Base-by-base conservation (phyloP, 2,797 vertebrate species). In the Scarus forsteni region DNA sequence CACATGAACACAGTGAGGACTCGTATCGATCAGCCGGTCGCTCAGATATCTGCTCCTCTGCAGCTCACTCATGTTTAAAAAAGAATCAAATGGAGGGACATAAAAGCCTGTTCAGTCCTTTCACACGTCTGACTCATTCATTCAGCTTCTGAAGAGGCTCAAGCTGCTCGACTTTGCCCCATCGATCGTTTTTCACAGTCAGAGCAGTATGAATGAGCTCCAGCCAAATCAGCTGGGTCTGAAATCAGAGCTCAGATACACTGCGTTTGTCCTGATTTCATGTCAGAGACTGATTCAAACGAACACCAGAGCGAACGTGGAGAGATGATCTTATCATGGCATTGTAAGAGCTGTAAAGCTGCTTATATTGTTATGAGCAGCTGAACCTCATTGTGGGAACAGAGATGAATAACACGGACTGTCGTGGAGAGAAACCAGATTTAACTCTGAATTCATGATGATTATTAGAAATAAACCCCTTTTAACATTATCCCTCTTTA, bases 91-190 rank as follows among this genome's bases (percentile, higher is more conserved):
- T 13, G 40, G 14, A 10, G 8, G 2, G 19, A 11, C 5, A 49
- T 14, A 44, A 51, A 64, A 60, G 66, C 49, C 56, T 66, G 44
- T 45, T 38, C 18, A 52, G 13, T 11, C 38, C n/a, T 19, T 39
- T 60, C 43, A n/a, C 12, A 11, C 35, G 36, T 14, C 10, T 59
- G 51, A 16, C 9, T 7, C 9, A 54, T 16, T 60, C 34, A 56
- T 39, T 62, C 46, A 27, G 27, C 11, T 70, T 13, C 16, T 18
- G 5, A 57, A 34, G 58, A 19, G 35, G 0, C 18, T 18, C 3
- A 27, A 11, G 27, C 13, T 64, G 46, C n/a, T n/a, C n/a, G n/a
- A n/a, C n/a, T n/a, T n/a, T 27, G 18, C 40, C 42, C 19, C 10
- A 8, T 35, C 7, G 12, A 18, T 55, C 0, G 11, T 19, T 44